phyloP scores from a whole-genome alignment of 2,113 vertebrate species.

The Naja naja region DNA sequence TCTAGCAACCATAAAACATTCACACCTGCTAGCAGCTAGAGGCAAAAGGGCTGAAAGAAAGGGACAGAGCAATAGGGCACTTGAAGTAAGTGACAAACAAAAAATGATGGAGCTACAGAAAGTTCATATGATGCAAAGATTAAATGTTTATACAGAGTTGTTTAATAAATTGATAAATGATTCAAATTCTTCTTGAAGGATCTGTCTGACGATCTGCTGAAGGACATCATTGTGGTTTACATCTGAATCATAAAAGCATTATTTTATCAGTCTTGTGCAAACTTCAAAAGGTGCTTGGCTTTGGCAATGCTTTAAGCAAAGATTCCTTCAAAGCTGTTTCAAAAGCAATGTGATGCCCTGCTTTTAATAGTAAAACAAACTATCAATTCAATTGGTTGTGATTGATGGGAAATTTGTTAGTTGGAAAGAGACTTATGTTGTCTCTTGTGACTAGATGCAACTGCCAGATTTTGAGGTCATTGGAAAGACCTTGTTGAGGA shows the following conservation, averaged over 20 bases:
- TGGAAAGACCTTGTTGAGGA: background rate
- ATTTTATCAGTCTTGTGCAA: background rate
- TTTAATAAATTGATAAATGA: background rate
- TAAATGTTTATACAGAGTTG: background rate
- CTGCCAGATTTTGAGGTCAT: background rate
- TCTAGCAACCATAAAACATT: background rate
- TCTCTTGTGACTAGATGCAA: background rate
- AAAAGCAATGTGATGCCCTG: background rate
- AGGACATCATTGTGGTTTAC: background rate
- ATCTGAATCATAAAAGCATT: background rate
- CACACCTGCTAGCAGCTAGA: background rate
- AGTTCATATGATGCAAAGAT: background rate
- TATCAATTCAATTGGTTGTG: background rate
- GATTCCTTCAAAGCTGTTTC: background rate
- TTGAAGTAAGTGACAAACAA: background rate
- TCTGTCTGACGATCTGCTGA: background rate
- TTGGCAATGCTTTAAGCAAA: background rate
- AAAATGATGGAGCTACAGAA: background rate
- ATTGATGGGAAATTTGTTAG: background rate
- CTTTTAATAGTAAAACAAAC: background rate
- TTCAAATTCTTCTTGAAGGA: background rate
- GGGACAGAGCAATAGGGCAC: background rate
- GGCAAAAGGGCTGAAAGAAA: background rate
- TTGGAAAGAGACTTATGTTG: background rate
- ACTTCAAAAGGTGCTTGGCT: background rate